These are phyloP conservation scores for Aphidoletes aphidimyza DNA, from an alignment of 2,888 invertebrate species.

Conservation along the genomic window DNA sequence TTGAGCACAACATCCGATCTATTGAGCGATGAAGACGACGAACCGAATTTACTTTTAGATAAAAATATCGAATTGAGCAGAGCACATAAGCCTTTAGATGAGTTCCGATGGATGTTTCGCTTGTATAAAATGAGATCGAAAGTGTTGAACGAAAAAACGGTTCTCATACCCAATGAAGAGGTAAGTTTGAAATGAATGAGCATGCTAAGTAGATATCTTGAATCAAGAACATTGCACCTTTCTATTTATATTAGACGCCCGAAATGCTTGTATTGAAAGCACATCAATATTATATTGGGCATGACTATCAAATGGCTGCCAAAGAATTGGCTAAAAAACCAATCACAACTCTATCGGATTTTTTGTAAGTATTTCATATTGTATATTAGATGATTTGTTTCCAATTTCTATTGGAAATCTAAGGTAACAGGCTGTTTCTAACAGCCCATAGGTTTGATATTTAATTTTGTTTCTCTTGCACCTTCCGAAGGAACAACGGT, in stretches of 20 bases:
- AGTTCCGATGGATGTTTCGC: conserved; percentile 61
- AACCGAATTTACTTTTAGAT: conserved; percentile 51
- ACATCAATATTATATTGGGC: conserved; percentile 66
- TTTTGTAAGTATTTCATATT: conserved; percentile 60
- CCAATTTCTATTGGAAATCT: too few species aligned
- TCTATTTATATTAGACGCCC: conserved; percentile 59
- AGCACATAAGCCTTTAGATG: conserved; percentile 57
- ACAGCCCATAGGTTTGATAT: not conserved
- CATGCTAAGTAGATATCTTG: not conserved
- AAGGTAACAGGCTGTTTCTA: not conserved
- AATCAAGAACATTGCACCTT: not conserved
- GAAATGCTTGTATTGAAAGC: conserved; percentile 65
- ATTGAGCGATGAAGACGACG: conserved; percentile 58
- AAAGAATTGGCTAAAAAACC: conserved; percentile 64
- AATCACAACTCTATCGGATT: conserved; percentile 58
- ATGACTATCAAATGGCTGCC: conserved; percentile 67
- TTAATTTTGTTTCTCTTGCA: not conserved
- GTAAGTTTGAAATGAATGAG: conserved; percentile 58
- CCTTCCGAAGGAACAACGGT: conserved; percentile 60
- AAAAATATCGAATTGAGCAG: conserved; percentile 43
- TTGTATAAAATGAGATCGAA: conserved; percentile 62
- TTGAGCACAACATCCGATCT: conserved; percentile 59
- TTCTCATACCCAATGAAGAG: conserved; percentile 63
- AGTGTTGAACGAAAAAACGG: conserved; percentile 63
- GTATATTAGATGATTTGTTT: not conserved